These are phyloP conservation scores for Synaphobranchus kaupii DNA, from an alignment of 2,797 vertebrate species.

Conservation along the genomic window DNA sequence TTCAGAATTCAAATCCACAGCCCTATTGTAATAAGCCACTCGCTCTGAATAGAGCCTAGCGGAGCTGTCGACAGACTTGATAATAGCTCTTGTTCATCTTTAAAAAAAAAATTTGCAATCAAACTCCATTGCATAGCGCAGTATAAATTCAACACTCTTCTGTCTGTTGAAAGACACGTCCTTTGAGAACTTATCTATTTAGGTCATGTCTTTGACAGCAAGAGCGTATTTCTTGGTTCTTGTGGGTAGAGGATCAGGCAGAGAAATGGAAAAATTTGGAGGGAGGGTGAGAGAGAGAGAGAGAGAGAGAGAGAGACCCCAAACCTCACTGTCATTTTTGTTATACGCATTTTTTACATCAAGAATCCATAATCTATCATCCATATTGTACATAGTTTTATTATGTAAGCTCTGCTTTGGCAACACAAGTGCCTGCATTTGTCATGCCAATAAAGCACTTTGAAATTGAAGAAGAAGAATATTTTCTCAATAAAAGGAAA, in stretches of 20 bases:
- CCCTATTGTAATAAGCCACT: neutral
- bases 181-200: constrained; percentile 10
- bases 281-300: no score
- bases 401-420: no score
- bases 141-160: neutral
- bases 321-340: no score
- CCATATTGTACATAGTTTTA: no score
- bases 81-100: neutral
- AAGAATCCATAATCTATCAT: no score
- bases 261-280: neutral
- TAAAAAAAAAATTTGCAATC: neutral
- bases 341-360: no score
- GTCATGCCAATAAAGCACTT: no score
- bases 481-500: neutral
- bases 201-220: constrained; percentile 1
- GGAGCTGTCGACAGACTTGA: neutral
- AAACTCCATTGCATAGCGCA: neutral
- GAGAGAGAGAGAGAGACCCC: neutral
- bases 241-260: neutral
- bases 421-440: no score
- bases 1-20: neutral
- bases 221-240: neutral
- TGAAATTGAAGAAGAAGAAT: neutral
- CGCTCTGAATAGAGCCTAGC: neutral
- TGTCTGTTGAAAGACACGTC: constrained; percentile 14